These are phyloP conservation scores for Poeciliopsis gracilis DNA, from an alignment of 2,797 vertebrate species.

Conservation along the genomic window DNA sequence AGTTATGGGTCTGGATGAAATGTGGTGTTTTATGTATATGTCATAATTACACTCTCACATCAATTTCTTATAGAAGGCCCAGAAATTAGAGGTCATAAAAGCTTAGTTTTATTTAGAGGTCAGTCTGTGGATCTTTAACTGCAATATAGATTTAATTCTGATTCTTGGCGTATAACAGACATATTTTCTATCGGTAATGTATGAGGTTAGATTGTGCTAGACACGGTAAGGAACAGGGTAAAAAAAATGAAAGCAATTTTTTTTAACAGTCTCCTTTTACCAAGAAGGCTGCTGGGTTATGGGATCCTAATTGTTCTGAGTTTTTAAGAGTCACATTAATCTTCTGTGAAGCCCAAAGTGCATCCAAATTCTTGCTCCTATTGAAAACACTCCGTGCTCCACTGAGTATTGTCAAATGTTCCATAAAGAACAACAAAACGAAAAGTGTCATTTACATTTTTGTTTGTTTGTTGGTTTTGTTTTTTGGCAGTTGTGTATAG, in stretches of 20 bases:
- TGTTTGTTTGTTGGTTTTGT: too few species aligned
- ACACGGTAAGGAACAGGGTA: not conserved
- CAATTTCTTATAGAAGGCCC: not conserved
- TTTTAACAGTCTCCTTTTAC: not conserved
- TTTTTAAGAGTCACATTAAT: not conserved
- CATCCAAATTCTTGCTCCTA: not conserved
- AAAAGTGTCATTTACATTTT: too few species aligned
- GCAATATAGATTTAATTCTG: not conserved
- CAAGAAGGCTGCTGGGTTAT: not conserved
- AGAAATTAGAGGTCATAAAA: not conserved
- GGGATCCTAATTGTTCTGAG: not conserved
- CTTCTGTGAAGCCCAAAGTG: not conserved
- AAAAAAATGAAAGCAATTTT: not conserved
- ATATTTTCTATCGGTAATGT: not conserved
- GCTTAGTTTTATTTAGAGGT: not conserved
- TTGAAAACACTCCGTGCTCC: not conserved
- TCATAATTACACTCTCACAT: not conserved
- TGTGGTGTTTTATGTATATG: too few species aligned
- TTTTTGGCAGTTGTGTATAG: too few species aligned
- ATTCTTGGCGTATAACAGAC: not conserved
- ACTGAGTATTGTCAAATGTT: too few species aligned
- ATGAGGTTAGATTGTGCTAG: not conserved
- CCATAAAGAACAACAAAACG: too few species aligned
- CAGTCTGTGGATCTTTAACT: not conserved
- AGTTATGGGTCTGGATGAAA: not conserved